Evolutionary conservation across 35 echinoderm and acorn worm genomes (phyloP).

Genomic region (Chiridota heheva): DNA sequence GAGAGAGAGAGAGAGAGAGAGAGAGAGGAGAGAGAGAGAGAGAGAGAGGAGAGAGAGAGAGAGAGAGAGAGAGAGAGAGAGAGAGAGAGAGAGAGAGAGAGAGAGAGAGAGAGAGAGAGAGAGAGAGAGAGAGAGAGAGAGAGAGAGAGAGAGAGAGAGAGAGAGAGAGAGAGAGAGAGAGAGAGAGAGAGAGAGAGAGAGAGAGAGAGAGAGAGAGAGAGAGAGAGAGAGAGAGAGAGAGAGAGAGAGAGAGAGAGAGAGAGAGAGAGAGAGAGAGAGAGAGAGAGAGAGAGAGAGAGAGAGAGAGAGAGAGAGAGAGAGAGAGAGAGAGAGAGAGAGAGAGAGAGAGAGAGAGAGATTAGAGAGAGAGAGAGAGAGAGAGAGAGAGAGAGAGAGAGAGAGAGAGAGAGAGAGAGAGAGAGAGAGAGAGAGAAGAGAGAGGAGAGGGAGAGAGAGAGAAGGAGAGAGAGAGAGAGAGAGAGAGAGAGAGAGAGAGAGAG

Average conservation of each 20-base stretch:
- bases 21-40: neutral
- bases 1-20: neutral
- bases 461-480: slow-evolving; percentile 7
- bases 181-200: slow-evolving; percentile 7
- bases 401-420: slow-evolving; percentile 7
- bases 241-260: slow-evolving; percentile 3
- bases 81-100: neutral
- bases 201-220: slow-evolving; percentile 7
- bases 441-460: slow-evolving; percentile 2
- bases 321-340: slow-evolving; percentile 7
- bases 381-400: slow-evolving; percentile 7
- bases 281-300: slow-evolving; percentile 7
- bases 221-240: slow-evolving; percentile 7
- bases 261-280: slow-evolving; percentile 7
- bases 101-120: slow-evolving; percentile 10
- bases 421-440: slow-evolving; percentile 9
- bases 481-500: slow-evolving; percentile 7
- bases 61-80: neutral
- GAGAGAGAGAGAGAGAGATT: slow-evolving; percentile 7
- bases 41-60: neutral
- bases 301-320: slow-evolving; percentile 7
- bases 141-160: slow-evolving; percentile 7
- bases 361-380: too few species aligned
- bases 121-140: slow-evolving; percentile 7
- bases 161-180: slow-evolving; percentile 7